These are phyloP conservation scores for Abramis brama DNA, from an alignment of 2,113 vertebrate genomes.

Conservation along the genomic window DNA sequence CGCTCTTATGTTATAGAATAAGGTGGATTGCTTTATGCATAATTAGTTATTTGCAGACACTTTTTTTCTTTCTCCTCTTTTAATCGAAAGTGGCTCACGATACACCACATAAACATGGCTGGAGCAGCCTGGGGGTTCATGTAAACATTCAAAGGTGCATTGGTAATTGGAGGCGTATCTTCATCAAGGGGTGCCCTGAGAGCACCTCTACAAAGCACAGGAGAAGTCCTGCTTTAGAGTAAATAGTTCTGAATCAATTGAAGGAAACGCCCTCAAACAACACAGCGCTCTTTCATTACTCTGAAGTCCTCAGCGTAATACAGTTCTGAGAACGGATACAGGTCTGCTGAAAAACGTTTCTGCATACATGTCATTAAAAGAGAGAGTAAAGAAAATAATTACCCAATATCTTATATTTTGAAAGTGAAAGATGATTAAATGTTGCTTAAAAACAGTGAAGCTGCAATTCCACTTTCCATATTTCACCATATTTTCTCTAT, in stretches of 20 bases:
- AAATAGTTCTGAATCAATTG: constrained; percentile 8
- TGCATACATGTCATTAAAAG: not conserved
- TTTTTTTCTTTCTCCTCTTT: not conserved
- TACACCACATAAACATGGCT: not conserved
- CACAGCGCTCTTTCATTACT: not conserved
- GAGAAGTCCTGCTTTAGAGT: not conserved
- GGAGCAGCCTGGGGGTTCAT: not conserved
- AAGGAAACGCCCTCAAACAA: constrained; percentile 7
- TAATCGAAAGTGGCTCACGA: not conserved
- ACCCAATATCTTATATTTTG: not conserved
- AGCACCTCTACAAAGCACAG: not conserved
- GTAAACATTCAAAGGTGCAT: not conserved
- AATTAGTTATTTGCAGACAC: no score
- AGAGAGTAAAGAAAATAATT: not conserved
- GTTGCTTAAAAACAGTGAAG: not conserved
- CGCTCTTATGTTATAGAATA: no score
- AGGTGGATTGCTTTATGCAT: no score
- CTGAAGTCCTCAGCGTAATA: not conserved
- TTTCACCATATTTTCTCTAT: not conserved
- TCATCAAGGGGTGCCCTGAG: not conserved
- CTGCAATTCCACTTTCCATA: not conserved
- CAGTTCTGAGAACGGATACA: not conserved
- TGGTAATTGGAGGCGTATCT: not conserved
- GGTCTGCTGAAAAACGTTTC: not conserved
- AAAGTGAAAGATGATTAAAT: not conserved